A percentile compares a stretch with the other conserved stretches of the same genome.
Conservation (phyloP, 2,797 vertebrate genomes). For the Tenualosa ilisha region DNA sequence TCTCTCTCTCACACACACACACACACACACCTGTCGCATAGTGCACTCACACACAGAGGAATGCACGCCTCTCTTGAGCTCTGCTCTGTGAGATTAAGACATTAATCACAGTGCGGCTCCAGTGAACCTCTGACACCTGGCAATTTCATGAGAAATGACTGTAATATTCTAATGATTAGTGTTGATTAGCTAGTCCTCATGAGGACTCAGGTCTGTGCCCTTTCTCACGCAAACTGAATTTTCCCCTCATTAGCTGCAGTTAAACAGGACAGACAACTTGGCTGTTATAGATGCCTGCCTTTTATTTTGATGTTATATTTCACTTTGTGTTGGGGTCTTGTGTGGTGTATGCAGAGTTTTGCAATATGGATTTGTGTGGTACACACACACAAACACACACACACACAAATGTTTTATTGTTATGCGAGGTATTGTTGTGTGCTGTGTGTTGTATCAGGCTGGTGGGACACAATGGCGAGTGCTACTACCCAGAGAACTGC, state of each 20-base stretch:
- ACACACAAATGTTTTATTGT: neutral
- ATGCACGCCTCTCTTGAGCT: neutral
- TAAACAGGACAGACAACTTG: too few relatives aligned
- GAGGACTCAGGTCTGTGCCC: neutral
- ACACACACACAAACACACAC: neutral
- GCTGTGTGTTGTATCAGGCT: conserved; percentile 60
- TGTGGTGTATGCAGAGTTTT: too few relatives aligned
- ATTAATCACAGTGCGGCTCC: neutral
- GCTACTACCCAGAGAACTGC: conserved; percentile 95
- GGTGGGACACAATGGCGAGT: conserved; percentile 80
- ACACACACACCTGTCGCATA: neutral
- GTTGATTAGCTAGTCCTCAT: too few relatives aligned
- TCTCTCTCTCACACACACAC: neutral
- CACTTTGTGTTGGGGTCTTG: too few relatives aligned
- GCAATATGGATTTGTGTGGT: too few relatives aligned
- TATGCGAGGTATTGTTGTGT: conserved; percentile 3
- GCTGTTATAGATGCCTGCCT: too few relatives aligned
- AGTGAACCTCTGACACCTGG: neutral
- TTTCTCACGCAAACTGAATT: too few relatives aligned
- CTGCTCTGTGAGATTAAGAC: too few relatives aligned
- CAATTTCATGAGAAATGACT: neutral
- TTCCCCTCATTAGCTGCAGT: too few relatives aligned
- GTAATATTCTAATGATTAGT: neutral
- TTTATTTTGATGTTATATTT: too few relatives aligned
- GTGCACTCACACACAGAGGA: neutral